Conservation (phyloP, 2,797 vertebrate species). For the Aselliscus stoliczkanus region DNA sequence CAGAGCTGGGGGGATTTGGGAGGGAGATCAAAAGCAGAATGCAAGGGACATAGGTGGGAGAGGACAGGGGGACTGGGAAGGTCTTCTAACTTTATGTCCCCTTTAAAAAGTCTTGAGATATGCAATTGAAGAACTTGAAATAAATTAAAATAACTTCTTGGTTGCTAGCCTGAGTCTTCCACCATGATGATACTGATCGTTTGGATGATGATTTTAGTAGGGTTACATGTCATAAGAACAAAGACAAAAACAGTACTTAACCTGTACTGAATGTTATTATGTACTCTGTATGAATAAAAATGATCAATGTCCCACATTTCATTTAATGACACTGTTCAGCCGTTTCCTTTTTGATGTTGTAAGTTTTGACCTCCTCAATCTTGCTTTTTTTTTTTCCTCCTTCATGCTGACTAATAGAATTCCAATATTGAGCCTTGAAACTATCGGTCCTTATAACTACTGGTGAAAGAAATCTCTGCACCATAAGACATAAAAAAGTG, state of each 20-base stretch:
- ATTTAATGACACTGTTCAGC: background rate
- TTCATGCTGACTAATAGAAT: background rate
- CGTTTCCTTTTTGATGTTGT: background rate
- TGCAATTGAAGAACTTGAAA: background rate
- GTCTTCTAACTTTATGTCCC: accelerated
- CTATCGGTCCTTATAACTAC: background rate
- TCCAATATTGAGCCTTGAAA: background rate
- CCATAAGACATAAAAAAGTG: background rate
- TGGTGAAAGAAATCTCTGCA: slow-evolving; percentile 16
- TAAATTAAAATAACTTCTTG: background rate
- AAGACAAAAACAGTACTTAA: background rate
- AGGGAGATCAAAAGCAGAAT: too few relatives aligned
- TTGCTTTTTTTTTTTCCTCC: too few relatives aligned
- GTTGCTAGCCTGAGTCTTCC: background rate
- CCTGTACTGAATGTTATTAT: accelerated
- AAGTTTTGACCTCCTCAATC: background rate
- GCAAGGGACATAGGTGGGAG: background rate
- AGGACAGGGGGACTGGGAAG: too few relatives aligned
- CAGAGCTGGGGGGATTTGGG: accelerated
- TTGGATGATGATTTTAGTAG: background rate
- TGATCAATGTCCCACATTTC: background rate
- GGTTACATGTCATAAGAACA: background rate
- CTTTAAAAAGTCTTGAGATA: background rate
- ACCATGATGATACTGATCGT: background rate
- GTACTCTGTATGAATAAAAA: background rate